Evolutionary conservation across 2,113 vertebrate species (phyloP).

Genomic region (Lagenorhynchus albirostris): DNA sequence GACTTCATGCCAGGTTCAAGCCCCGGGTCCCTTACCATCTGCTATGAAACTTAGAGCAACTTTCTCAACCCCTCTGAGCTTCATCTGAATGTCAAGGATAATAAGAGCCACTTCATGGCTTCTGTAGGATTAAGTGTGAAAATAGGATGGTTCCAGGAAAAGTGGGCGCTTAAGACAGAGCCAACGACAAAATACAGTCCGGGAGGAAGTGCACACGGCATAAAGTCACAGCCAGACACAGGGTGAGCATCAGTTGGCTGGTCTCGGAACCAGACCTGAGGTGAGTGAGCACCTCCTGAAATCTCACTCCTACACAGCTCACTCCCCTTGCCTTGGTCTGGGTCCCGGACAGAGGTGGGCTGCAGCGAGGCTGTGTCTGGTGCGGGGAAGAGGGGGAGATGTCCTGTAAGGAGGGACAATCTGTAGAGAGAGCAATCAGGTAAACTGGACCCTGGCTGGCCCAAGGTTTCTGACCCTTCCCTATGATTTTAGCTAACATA

Average conservation of each 20-base stretch:
- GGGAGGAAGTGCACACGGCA: fast-evolving
- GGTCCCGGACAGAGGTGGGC: neutral
- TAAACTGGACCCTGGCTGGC: neutral
- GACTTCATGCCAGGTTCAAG: neutral
- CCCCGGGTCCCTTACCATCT: fast-evolving
- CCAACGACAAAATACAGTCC: neutral
- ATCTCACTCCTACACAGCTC: neutral
- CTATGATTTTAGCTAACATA: no score
- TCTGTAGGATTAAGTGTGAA: neutral
- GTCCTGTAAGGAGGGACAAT: neutral
- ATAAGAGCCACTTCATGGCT: neutral
- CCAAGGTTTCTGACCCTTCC: no score
- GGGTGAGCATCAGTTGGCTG: fast-evolving
- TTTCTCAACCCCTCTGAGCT: neutral
- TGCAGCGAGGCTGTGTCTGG: neutral
- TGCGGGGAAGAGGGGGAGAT: fast-evolving
- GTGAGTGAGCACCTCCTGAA: fast-evolving
- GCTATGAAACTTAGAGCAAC: neutral
- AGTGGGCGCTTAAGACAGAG: fast-evolving
- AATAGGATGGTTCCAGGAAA: neutral
- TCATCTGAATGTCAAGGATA: neutral
- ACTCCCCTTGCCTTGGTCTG: no score
- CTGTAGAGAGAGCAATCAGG: neutral
- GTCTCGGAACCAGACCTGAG: neutral
- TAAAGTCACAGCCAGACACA: neutral